Conservation (phyloP, 2,888 invertebrate species). For the Helicoverpa assulta region DNA sequence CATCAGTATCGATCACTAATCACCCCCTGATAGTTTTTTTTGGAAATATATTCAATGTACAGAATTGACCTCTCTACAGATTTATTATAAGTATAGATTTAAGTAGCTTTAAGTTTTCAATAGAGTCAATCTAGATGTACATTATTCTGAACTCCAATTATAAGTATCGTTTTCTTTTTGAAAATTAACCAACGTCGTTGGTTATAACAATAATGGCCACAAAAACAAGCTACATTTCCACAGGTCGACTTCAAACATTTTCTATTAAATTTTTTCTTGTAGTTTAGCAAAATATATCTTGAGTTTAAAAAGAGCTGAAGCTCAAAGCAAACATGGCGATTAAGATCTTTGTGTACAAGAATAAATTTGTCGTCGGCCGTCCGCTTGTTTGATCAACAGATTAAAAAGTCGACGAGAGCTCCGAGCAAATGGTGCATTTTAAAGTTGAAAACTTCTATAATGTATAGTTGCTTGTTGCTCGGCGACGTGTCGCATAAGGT, state of each 20-base stretch:
- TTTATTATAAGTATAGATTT: too few species aligned
- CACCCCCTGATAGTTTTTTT: too few species aligned
- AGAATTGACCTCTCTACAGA: too few species aligned
- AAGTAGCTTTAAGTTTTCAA: too few species aligned
- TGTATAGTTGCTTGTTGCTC: constrained; percentile 58
- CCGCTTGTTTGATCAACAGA: constrained; percentile 85
- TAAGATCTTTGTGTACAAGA: constrained; percentile 83
- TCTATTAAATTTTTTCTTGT: constrained; percentile 46
- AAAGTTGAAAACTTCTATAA: constrained; percentile 71
- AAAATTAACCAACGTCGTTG: constrained; percentile 7
- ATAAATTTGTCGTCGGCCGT: constrained; percentile 85
- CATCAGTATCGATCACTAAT: too few species aligned
- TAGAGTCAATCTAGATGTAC: too few species aligned
- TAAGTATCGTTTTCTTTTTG: neutral
- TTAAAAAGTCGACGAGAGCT: constrained; percentile 80
- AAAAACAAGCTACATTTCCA: constrained; percentile 31
- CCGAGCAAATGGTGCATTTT: constrained; percentile 80
- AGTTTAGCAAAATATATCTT: constrained; percentile 50
- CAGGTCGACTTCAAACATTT: constrained; percentile 48
- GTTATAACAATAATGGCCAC: constrained; percentile 12
- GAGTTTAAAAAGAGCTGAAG: constrained; percentile 62
- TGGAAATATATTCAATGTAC: too few species aligned
- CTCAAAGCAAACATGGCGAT: constrained; percentile 72
- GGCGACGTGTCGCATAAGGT: constrained; percentile 37
- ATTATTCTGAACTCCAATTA: neutral